Evolutionary conservation across 2,113 vertebrate genomes (phyloP), one percentile per base, ranked within the genome.

Genomic region (Pungitius pungitius): DNA sequence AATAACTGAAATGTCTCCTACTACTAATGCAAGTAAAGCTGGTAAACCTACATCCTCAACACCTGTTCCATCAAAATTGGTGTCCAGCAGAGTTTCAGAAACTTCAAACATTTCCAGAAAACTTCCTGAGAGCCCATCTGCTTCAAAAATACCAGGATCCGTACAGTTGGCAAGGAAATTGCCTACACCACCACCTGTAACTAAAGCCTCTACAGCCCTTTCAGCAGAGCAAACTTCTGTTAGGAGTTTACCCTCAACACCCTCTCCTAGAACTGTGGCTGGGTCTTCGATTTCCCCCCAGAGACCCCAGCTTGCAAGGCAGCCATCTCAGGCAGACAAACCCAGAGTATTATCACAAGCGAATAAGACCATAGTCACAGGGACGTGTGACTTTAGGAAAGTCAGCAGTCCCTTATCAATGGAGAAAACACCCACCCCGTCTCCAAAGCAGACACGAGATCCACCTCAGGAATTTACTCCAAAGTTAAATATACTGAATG

Each of bases 1-100:
- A 55, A 78, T 92, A 8, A 79, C 92, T 84, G 87, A 74, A 73
- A 95, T 90, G 72, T 68, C 92, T 80, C 70, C 94, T 15, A 83
- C 85, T 65, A 82, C 75, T 69, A 80, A 86, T 66, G 37, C 71
- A 43, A 87, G 35, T 65, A 92, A 92, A 81, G 45, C 52, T 63
- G 52, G 68, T 45, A 85, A 81, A 59, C 58, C 17, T 14, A 0
- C 72, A 40, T 57, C 60, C 1, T 54, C 77, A 61, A 72, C 14
- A 42, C 22, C 68, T 54, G 13, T n/a, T 6, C 30, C 27, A 30
- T 70, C 82, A 72, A 73, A 78, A 73, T 42, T 69, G 26, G 26
- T 73, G 3, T 57, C 66, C 18, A 61, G 57, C 6, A 64, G 82
- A 37, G 62, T 76, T 70, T 52, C 75, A 83, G 89, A 92, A 18